phyloP scores from a whole-genome alignment of 2,797 vertebrate genomes.

The Phataginus tricuspis region DNA sequence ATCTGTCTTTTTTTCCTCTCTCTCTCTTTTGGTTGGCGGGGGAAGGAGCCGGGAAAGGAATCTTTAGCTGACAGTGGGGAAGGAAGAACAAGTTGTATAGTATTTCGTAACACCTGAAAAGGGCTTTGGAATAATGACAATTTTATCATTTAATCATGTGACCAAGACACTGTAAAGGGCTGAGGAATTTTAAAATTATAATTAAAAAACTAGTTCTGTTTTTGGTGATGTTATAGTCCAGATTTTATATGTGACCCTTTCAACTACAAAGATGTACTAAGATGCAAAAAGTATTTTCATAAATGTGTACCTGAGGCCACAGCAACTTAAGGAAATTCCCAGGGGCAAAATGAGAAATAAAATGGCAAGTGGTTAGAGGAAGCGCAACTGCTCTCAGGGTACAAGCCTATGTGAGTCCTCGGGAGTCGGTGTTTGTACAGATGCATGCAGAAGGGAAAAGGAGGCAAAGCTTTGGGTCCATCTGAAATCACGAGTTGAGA shows the following conservation, averaged over 20 bases:
- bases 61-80: neutral
- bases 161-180: neutral
- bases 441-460: neutral
- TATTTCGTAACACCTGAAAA: neutral
- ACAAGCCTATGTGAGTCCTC: neutral
- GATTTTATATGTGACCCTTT: neutral
- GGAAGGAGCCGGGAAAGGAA: neutral
- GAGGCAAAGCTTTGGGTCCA: neutral
- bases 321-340: neutral
- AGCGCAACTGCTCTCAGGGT: neutral
- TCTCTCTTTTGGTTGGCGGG: neutral
- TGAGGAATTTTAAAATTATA: neutral
- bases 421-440: neutral
- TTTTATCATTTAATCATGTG: neutral
- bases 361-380: neutral
- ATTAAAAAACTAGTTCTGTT: neutral
- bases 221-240: neutral
- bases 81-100: neutral
- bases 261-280: neutral
- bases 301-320: neutral
- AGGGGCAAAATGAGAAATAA: neutral
- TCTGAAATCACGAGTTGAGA: neutral
- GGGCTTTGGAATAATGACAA: neutral
- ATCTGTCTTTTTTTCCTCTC: neutral
- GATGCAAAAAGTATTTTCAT: neutral